Conservation (phyloP, 2,797 vertebrate genomes). For the Allobates femoralis region DNA sequence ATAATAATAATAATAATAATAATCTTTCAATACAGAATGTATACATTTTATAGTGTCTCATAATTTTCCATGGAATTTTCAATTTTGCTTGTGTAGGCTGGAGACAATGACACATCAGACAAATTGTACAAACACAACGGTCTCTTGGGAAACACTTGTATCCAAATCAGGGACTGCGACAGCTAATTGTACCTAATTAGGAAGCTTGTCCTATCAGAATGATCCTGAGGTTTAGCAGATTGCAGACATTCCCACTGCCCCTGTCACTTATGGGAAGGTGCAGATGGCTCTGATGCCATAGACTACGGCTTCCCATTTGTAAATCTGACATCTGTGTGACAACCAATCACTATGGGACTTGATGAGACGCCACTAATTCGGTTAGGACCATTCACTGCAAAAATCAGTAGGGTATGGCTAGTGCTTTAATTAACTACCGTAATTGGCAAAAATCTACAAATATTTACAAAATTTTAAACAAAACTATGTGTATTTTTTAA, state of each 20-base stretch:
- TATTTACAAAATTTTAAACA: neutral
- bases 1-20: too few species aligned
- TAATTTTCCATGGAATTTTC: neutral
- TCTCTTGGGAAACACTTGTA: neutral
- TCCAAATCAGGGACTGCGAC: neutral
- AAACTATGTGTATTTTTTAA: neutral
- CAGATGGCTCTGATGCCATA: slow-evolving; percentile 18
- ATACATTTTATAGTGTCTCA: neutral
- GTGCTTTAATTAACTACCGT: neutral
- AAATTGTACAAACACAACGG: slow-evolving; percentile 4
- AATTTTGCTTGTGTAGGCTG: neutral
- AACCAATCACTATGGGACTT: slow-evolving; percentile 12
- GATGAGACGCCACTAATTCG: neutral
- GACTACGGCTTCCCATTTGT: neutral
- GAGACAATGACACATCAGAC: neutral
- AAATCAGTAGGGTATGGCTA: neutral
- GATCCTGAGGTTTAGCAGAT: neutral
- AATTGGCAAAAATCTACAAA: neutral
- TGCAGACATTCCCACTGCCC: neutral
- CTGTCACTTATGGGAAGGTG: slow-evolving; percentile 18
- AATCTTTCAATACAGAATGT: neutral
- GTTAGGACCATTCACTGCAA: neutral
- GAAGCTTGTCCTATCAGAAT: neutral
- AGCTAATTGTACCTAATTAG: neutral
- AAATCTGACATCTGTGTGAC: slow-evolving; percentile 24